Conservation (phyloP, 2,113 vertebrate genomes). For the Lamprotornis superbus region DNA sequence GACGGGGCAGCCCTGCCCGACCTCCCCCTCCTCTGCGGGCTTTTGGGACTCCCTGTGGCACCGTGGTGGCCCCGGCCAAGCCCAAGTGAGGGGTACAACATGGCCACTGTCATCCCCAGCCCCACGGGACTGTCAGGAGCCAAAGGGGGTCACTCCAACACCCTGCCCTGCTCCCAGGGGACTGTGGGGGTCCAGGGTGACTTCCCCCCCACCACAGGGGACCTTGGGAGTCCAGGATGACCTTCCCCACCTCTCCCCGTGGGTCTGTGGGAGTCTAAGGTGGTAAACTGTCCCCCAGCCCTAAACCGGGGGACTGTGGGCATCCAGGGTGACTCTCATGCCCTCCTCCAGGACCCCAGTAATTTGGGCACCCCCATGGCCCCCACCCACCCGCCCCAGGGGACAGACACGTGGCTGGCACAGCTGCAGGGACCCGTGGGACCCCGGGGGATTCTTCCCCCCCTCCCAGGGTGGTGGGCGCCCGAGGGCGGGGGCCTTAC, state of each 20-base stretch:
- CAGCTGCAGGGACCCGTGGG: not conserved
- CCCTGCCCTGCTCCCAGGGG: not conserved
- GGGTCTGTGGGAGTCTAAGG: not conserved
- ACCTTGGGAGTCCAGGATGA: fast-evolving
- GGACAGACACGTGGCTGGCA: not conserved
- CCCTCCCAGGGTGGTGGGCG: not conserved
- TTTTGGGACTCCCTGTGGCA: not conserved
- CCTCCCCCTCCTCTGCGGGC: not conserved
- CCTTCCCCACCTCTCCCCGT: not conserved
- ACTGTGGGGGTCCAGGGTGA: not conserved
- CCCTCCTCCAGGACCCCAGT: not conserved
- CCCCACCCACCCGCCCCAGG: not conserved
- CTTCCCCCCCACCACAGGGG: not conserved
- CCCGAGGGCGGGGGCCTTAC: conserved; percentile 23
- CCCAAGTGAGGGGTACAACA: not conserved
- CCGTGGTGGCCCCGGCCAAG: not conserved
- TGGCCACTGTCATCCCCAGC: not conserved
- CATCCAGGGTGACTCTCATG: not conserved
- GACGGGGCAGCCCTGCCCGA: not conserved
- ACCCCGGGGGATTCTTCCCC: not conserved
- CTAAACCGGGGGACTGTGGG: not conserved
- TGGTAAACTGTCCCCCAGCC: too few relatives aligned
- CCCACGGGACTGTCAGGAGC: not conserved
- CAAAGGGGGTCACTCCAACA: not conserved
- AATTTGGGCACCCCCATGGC: not conserved